A percentile compares a stretch with the other conserved stretches of the same genome.
phyloP scores from a whole-genome alignment of 1,140 invertebrate genomes.

The Anoplolepis gracilipes region DNA sequence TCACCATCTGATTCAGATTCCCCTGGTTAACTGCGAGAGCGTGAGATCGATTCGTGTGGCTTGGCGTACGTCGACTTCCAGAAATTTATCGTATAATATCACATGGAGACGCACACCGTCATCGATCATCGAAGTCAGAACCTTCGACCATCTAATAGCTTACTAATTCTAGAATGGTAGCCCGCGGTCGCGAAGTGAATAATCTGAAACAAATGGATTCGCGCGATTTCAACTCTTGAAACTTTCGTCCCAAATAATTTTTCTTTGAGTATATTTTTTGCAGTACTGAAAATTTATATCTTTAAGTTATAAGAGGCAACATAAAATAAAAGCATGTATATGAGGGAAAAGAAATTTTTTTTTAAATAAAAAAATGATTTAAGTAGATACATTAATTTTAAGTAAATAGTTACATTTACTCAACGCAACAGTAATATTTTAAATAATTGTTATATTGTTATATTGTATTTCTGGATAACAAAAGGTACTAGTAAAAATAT shows the following conservation, averaged over 20 bases:
- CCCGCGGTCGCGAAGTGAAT: background rate
- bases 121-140: conserved; percentile 61
- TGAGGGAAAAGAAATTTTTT: background rate
- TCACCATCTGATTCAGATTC: conserved; percentile 61
- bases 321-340: background rate
- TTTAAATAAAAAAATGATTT: conserved; percentile 8
- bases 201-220: conserved; percentile 14
- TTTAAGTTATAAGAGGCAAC: background rate
- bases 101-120: conserved; percentile 31
- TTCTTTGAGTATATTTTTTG: background rate
- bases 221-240: background rate
- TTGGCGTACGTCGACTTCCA: conserved; percentile 51
- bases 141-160: conserved; percentile 19
- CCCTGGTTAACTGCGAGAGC: conserved; percentile 66
- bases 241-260: background rate
- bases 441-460: conserved; percentile 19
- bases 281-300: background rate
- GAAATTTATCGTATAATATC: conserved; percentile 57
- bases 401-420: background rate
- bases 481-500: background rate
- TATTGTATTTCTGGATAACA: background rate
- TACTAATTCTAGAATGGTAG: conserved; percentile 11
- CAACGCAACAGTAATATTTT: background rate
- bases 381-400: no score
- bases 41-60: conserved; percentile 72